Base-by-base conservation (phyloP, 2,113 vertebrate genomes). In the Sinocyclocheilus grahami region DNA sequence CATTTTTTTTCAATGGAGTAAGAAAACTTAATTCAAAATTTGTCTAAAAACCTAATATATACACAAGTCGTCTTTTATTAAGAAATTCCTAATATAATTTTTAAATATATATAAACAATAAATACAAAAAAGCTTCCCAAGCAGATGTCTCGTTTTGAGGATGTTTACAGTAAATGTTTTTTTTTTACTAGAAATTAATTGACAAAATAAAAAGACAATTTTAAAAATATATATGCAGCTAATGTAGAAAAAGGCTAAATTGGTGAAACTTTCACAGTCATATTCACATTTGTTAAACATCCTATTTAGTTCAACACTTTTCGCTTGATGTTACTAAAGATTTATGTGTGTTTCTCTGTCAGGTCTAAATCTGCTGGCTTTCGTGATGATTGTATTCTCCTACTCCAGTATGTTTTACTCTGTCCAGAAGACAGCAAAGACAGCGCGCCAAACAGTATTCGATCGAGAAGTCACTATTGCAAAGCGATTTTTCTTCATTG, bases 361-460 rank as follows among this genome's bases (percentile, higher is more conserved):
- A 94, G 92, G 92, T 13, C 78, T 93, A 83, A 94, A 93, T 80
- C 89, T 94, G 27, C 78, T 92, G 16, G 92, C 93, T 11, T 93
- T 94, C 74, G 81, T 93, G 86, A 90, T 92, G 74, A 93, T 93
- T 8, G 89, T 93, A 46, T 93, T 94, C 20, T 92, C 90, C 83
- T 93, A 91, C 88, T 88, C 89, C 0, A 85, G 92, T 79, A 94
- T 90, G 90, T 93, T 95, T 86, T 92, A 88, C 72, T 94, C 94
- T 1, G 90, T 93, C 71, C 90, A 82, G 78, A 83, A 85, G 71
- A 92, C 92, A 0, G 87, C 92, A 55, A 90, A 46, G 85, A 87
- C 89, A 0, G 93, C 4, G 0, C 79, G 81, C 9, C 78, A 88
- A 2, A 84, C 87, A 0, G 0, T 89, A 69, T 89, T 90, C 30